Base-by-base conservation (phyloP, 2,113 vertebrate species). In the Saccopteryx bilineata region DNA sequence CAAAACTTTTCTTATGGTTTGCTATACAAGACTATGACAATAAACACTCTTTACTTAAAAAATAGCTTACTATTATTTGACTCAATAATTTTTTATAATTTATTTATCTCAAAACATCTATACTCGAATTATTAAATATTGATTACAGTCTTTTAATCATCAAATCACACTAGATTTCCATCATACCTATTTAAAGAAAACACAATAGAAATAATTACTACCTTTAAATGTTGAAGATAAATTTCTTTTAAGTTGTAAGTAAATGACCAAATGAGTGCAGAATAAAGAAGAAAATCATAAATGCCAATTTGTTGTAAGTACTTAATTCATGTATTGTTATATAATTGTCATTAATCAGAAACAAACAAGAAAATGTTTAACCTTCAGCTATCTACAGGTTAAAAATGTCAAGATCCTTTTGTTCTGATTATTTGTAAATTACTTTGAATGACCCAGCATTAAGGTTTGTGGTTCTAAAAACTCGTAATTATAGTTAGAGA, bases 401-500 rank as follows among this genome's bases (percentile, higher is more conserved):
- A 97, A 98, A 98, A 98, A 97, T 97, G 92, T 91, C 94, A 82
- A 97, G 97, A 96, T 97, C 95, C 93, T 97, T 97, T 97, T 96
- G 93, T 98, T 97, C 96, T 97, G 94, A 96, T 97, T 98, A 98
- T 97, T 98, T 98, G 97, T 97, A 98, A 98, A 97, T 98, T 94
- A 98, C 95, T 98, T 97, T 48, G 83, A 96, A 97, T 97, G 98
- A 97, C 97, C 97, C 96, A 97, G 94, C 88, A 97, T 96, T 97
- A 97, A 98, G 97, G 97, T 96, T 96, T 97, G 94, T 94, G 98
- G 98, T 97, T 98, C 97, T 95, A 97, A 95, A 98, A 98, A 96
- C 94, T 97, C 97, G 95, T 98, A 98, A 97, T 94, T 97, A 97
- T 96, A 98, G 98, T 98, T 97, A 97, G 72, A 98, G 97, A 92